phyloP scores from a whole-genome alignment of 2,113 vertebrate species.

The Tilapia sparmanii region DNA sequence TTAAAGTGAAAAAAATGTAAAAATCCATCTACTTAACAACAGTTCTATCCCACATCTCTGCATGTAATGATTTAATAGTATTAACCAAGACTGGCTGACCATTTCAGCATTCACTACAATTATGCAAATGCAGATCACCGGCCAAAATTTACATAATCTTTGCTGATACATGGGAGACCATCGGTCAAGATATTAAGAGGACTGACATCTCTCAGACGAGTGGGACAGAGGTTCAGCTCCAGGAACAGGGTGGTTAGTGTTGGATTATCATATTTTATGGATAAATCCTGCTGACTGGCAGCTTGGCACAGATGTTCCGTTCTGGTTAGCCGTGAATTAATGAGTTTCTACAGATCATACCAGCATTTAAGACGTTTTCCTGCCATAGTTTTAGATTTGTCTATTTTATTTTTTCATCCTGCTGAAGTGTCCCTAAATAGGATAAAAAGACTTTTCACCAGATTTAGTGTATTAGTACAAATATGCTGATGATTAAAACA shows the following conservation, averaged over 20 bases:
- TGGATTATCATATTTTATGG: conserved; percentile 38
- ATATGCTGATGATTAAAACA: not conserved
- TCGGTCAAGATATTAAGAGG: conserved; percentile 10
- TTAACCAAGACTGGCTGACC: not conserved
- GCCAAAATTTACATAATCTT: conserved; percentile 53
- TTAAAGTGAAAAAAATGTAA: not conserved
- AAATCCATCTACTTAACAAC: not conserved
- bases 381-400: not conserved
- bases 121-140: conserved; percentile 28
- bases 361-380: not conserved
- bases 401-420: not conserved
- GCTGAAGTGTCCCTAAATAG: not conserved
- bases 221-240: conserved; percentile 22
- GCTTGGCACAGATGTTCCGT: not conserved
- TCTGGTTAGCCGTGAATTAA: not conserved
- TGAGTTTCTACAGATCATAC: not conserved
- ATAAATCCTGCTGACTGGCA: conserved; percentile 13
- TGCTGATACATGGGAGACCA: not conserved
- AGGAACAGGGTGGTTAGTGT: not conserved
- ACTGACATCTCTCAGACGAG: conserved; percentile 17
- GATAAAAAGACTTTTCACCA: not conserved
- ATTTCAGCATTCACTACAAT: not conserved
- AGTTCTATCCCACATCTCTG: not conserved
- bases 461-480: not conserved
- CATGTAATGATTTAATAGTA: not conserved